Evolutionary conservation across 1,140 invertebrate genomes (phyloP).

Genomic region (Pogonus chalceus): DNA sequence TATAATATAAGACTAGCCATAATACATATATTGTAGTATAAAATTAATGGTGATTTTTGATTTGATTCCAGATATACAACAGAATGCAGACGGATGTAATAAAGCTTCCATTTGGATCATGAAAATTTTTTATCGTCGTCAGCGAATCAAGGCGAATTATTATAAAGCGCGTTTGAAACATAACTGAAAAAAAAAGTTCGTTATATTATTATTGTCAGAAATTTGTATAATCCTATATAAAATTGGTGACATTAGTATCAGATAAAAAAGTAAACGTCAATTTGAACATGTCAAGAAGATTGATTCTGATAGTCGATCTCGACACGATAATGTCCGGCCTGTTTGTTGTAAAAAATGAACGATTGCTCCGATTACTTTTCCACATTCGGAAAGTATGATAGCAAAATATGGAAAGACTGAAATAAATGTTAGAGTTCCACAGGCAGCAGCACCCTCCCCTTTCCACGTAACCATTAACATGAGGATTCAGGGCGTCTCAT

Average conservation of each 20-base stretch:
- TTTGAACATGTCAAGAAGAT: slow-evolving; percentile 27
- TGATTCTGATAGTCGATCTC: slow-evolving; percentile 33
- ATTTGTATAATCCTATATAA: not conserved
- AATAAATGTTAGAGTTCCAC: not conserved
- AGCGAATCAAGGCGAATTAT: not conserved
- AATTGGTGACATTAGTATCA: not conserved
- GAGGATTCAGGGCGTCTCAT: not conserved
- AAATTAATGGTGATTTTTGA: not conserved
- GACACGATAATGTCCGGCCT: slow-evolving; percentile 30
- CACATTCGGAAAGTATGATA: not conserved
- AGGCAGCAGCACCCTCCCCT: not conserved
- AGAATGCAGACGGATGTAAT: not conserved
- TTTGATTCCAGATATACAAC: not conserved
- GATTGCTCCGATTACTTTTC: not conserved
- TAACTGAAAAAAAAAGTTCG: not conserved
- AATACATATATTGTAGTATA: no score
- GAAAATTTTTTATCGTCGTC: not conserved
- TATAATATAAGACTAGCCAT: no score
- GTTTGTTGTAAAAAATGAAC: not conserved
- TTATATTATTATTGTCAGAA: no score
- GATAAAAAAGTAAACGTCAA: not conserved
- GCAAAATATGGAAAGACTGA: not conserved
- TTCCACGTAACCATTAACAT: not conserved
- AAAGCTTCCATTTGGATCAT: not conserved
- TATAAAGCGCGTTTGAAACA: not conserved